These are phyloP conservation scores for Nowickia ferox DNA, from an alignment of 2,888 invertebrate species.

Conservation along the genomic window DNA sequence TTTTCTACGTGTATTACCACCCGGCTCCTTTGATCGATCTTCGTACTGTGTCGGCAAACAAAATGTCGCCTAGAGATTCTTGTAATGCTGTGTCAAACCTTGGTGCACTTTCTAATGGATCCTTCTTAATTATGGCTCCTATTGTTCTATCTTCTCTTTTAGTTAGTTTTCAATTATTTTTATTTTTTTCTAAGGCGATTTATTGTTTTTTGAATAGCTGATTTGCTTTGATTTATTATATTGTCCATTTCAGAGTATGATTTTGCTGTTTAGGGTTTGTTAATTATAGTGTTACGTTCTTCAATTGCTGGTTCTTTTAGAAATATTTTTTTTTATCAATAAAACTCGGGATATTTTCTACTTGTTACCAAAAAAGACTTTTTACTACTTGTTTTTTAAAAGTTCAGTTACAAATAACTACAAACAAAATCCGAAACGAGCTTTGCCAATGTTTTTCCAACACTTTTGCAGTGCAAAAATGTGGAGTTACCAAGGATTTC, in stretches of 20 bases:
- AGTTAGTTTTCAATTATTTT: no score
- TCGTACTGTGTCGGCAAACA: no score
- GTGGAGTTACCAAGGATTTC: neutral
- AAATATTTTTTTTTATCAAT: neutral
- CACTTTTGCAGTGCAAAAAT: conserved; percentile 5
- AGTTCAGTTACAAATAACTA: neutral
- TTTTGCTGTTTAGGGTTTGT: neutral
- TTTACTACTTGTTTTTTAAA: no score
- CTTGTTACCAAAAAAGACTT: neutral
- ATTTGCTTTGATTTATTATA: neutral
- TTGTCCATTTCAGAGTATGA: neutral
- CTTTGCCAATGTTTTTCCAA: neutral
- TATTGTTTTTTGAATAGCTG: neutral
- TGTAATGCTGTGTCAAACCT: no score
- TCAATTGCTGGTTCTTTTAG: neutral
- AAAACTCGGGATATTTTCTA: neutral
- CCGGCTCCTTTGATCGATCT: no score
- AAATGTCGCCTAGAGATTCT: no score
- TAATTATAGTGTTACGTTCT: neutral
- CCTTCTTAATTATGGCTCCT: no score
- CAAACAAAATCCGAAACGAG: no score
- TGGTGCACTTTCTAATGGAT: no score
- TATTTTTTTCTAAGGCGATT: neutral
- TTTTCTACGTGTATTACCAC: neutral
- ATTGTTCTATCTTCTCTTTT: no score